These are phyloP conservation scores for Carlito syrichta DNA, from an alignment of 2,113 vertebrate genomes.

Conservation along the genomic window DNA sequence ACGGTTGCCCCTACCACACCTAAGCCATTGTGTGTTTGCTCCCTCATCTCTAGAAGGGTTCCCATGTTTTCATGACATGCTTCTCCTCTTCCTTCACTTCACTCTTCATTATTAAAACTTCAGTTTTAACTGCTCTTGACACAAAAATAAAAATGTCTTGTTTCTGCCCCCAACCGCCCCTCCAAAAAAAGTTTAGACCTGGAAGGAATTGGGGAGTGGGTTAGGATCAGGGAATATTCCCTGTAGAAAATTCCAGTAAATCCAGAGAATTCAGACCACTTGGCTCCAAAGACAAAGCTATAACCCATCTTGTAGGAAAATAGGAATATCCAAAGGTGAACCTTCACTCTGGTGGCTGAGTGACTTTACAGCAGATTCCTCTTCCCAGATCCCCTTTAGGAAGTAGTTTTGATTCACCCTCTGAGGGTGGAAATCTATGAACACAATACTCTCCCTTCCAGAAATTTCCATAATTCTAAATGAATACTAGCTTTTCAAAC, in stretches of 20 bases:
- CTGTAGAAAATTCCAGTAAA: neutral
- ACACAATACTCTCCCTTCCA: neutral
- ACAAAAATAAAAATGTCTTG: neutral
- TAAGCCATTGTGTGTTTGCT: neutral
- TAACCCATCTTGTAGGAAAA: neutral
- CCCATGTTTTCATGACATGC: neutral
- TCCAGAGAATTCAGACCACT: neutral
- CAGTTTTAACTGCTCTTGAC: neutral
- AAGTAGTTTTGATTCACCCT: neutral
- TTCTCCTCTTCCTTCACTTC: neutral
- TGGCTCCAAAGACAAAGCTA: neutral
- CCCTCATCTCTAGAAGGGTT: neutral
- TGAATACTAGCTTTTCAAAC: neutral
- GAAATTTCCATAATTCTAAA: neutral
- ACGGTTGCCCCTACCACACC: neutral
- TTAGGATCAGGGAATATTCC: neutral
- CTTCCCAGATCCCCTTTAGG: neutral
- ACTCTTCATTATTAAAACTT: neutral
- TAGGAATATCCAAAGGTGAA: rapidly evolving
- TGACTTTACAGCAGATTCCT: neutral
- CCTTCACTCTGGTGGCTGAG: neutral
- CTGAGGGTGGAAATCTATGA: neutral
- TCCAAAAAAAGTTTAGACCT: neutral
- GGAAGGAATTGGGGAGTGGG: neutral
- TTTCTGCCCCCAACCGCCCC: no score